Evolutionary conservation across 2,113 vertebrate species (phyloP).

Genomic region (Promerops cafer): DNA sequence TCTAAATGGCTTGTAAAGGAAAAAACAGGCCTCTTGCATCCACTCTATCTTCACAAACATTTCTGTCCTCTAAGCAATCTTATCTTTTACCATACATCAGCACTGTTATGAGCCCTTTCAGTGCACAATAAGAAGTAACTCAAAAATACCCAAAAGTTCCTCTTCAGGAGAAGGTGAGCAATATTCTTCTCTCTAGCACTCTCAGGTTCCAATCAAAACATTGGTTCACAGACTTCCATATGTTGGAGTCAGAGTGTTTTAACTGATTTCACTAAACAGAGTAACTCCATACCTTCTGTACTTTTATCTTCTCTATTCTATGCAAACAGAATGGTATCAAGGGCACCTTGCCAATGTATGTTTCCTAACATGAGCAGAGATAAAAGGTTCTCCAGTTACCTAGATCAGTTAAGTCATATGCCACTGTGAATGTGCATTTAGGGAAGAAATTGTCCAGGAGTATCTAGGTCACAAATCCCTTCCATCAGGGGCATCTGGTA

Average conservation of each 20-base stretch:
- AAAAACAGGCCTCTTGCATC: neutral
- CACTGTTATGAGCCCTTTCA: neutral
- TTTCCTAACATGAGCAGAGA: neutral
- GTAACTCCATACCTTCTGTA: neutral
- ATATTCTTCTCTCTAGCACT: neutral
- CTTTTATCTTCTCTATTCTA: neutral
- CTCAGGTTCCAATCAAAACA: neutral
- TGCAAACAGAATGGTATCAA: neutral
- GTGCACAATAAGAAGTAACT: neutral
- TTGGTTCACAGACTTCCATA: neutral
- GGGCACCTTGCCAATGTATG: neutral
- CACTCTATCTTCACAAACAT: neutral
- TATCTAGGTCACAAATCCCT: conserved; percentile 67
- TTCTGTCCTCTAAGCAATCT: neutral
- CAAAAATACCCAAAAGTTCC: neutral
- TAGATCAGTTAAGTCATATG: neutral
- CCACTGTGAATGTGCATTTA: neutral
- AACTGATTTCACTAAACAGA: neutral
- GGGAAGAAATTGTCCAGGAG: conserved; percentile 7
- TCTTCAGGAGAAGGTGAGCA: neutral
- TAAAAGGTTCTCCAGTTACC: neutral
- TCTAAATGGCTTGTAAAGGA: neutral
- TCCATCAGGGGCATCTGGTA: conserved; percentile 39
- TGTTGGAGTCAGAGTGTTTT: neutral
- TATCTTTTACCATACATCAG: neutral